phyloP scores from a whole-genome alignment of 2,797 vertebrate species.

The Microhierax caerulescens region DNA sequence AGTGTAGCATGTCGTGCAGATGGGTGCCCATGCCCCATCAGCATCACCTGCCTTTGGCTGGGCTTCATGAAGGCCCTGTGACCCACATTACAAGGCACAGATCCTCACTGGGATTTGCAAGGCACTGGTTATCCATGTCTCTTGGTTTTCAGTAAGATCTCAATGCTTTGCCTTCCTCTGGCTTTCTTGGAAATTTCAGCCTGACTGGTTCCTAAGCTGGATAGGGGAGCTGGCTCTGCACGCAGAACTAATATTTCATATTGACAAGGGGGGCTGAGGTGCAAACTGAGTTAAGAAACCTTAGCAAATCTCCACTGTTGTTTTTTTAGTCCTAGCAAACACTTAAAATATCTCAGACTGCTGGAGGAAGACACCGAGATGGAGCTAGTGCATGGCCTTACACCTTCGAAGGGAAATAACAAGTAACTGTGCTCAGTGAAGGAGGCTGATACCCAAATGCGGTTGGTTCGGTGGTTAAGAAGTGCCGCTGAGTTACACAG shows the following conservation, averaged over 20 bases:
- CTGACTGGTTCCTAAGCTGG: neutral
- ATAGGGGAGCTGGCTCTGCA: neutral
- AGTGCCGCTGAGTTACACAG: neutral
- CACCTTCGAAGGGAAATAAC: neutral
- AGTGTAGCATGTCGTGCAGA: rapidly evolving
- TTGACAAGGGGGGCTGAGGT: neutral
- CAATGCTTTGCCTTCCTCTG: neutral
- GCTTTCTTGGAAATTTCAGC: neutral
- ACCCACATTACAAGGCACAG: neutral
- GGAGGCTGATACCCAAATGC: neutral
- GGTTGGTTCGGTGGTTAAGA: neutral
- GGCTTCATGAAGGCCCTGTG: neutral
- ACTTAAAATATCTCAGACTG: neutral
- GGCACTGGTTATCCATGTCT: neutral
- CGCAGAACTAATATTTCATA: neutral
- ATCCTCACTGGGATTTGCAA: neutral
- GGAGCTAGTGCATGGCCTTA: neutral
- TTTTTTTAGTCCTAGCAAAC: neutral
- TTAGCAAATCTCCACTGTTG: neutral
- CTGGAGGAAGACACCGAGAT: neutral
- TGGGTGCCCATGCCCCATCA: neutral
- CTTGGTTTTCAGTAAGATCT: neutral
- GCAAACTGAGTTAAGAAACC: neutral
- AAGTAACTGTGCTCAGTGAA: neutral
- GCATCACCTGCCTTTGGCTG: rapidly evolving